Evolutionary conservation across 2,888 invertebrate genomes (phyloP).

Genomic region (Rhagonycha lutea): DNA sequence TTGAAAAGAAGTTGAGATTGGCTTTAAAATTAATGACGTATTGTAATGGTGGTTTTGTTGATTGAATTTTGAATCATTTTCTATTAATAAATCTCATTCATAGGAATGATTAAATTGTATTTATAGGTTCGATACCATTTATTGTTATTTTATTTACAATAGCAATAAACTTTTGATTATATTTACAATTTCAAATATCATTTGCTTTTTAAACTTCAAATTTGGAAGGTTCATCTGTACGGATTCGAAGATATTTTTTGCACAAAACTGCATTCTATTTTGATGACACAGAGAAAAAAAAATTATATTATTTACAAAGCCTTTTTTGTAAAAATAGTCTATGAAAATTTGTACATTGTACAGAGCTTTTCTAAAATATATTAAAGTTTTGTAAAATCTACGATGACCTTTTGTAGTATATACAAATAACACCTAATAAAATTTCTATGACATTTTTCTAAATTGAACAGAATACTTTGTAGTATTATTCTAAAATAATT

Average conservation of each 20-base stretch:
- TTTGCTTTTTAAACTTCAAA: not conserved
- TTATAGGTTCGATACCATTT: not conserved
- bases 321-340: too few species aligned
- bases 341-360: too few species aligned
- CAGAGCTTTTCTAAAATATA: too few species aligned
- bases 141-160: not conserved
- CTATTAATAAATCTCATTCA: not conserved
- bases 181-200: not conserved
- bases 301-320: too few species aligned
- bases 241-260: not conserved
- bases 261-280: not conserved
- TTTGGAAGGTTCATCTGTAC: not conserved
- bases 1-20: not conserved
- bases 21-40: not conserved
- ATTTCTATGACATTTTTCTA: too few species aligned
- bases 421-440: too few species aligned
- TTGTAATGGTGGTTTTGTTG: not conserved
- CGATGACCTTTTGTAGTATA: too few species aligned
- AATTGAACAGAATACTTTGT: too few species aligned
- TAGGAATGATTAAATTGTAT: not conserved
- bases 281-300: too few species aligned
- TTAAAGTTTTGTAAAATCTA: too few species aligned
- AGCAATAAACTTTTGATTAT: not conserved
- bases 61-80: not conserved
- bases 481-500: too few species aligned